Evolutionary conservation across 2,888 invertebrate species (phyloP), one percentile per base, ranked within the genome.

Genomic region (Oeneis ivallda): DNA sequence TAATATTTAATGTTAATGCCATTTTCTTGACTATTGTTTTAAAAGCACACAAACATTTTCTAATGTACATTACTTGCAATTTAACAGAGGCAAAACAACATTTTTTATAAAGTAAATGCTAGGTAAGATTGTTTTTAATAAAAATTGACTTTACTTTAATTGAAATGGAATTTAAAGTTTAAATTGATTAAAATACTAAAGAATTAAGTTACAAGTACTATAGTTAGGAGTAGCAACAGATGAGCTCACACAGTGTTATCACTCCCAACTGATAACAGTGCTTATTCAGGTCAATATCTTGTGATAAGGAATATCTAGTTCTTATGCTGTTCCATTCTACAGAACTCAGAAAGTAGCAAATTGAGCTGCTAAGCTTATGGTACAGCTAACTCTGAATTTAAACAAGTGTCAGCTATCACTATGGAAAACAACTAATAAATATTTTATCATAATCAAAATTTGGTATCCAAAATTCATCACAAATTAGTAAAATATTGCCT

Each of bases 281-380:
- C 78, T 79, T 83, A 89, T 86, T 86, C 79, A 87, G 88, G 89
- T 89, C 88, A 88, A 84, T 86, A 89, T 87, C 86, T 87, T 66
- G 67, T 75, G 87, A 89, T 87, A 87, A 77, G 71, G 74, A 45
- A 45, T 60, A 69, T 72, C 70, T 75, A 77, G 71, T 70, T 69
- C 70, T 71, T 68, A 66, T 61, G 43, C 45, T 56, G 62, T 64
- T 60, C 59, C 61, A 62, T 63, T 13, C 41, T 37, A 10, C n/a
- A 2, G 4, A 13, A 11, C 10, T 13, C 15, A 47, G 13, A 47
- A 47, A 17, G 5, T 0, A 41, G 11, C 13, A 5, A 13, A 11
- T 13, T 41, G 41, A 41, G 13, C 10, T 9, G 13, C 13, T 5
- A 3, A 41, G 13, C 13, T 41, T 13, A 41, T 41, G 41, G 5